These are phyloP conservation scores for Apodemus agrarius DNA, from an alignment of 2,797 vertebrate species.

Conservation along the genomic window DNA sequence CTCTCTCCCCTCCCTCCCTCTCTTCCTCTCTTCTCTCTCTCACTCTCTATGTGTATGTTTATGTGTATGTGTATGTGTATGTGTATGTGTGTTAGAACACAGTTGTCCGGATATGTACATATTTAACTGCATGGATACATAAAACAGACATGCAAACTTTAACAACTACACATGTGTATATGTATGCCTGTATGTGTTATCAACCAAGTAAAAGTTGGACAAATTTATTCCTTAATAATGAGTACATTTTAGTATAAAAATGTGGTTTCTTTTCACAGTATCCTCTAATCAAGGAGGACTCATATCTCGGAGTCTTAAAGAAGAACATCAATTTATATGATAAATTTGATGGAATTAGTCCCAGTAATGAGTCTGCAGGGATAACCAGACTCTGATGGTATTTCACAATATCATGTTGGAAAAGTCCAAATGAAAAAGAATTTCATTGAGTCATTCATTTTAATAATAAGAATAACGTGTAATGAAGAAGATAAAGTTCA, in stretches of 20 bases:
- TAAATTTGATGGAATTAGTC: constrained; percentile 29
- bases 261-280: neutral
- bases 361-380: constrained; percentile 17
- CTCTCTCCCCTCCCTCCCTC: neutral
- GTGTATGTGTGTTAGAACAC: neutral
- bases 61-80: neutral
- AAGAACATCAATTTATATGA: constrained; percentile 48
- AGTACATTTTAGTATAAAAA: neutral
- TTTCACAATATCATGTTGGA: constrained; percentile 50
- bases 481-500: constrained; percentile 38
- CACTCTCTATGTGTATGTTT: neutral
- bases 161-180: neutral
- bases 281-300: neutral
- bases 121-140: neutral
- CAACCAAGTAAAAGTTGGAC: neutral
- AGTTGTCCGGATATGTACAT: neutral
- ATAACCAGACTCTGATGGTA: neutral
- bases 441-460: constrained; percentile 49
- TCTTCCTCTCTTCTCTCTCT: neutral
- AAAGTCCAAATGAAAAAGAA: constrained; percentile 58
- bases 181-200: neutral
- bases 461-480: constrained; percentile 39
- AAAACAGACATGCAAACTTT: neutral
- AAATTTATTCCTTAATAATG: neutral
- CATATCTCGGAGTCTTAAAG: neutral